Evolutionary conservation across 2,888 invertebrate genomes (phyloP).

Genomic region (Syritta pipiens): DNA sequence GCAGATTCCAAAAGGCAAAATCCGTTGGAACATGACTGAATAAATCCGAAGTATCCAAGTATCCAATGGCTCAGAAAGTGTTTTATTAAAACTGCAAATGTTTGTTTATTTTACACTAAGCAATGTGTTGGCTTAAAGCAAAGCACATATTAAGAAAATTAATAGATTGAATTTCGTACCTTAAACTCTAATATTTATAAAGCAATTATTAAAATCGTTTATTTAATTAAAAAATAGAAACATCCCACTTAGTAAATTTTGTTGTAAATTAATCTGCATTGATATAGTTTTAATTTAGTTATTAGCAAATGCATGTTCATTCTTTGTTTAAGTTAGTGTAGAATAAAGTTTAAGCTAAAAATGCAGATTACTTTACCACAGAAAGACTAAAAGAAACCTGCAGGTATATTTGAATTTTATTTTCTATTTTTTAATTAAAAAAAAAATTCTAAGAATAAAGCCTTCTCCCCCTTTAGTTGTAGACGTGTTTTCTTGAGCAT

Average conservation of each 20-base stretch:
- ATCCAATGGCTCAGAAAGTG: background rate
- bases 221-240: conserved; percentile 26
- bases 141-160: background rate
- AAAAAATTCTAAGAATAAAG: background rate
- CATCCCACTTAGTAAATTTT: background rate
- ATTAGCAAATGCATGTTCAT: conserved; percentile 38
- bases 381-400: conserved; percentile 12
- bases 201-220: background rate
- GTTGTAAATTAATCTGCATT: conserved; percentile 39
- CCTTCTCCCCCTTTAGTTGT: too few species aligned
- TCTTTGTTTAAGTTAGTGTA: conserved; percentile 18
- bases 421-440: conserved; percentile 35
- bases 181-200: conserved; percentile 3
- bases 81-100: background rate
- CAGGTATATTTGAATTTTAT: conserved; percentile 6
- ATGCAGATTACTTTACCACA: conserved; percentile 38
- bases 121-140: background rate
- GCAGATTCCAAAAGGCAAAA: conserved; percentile 77
- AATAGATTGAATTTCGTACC: background rate
- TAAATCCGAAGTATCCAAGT: background rate
- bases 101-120: background rate
- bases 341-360: conserved; percentile 9
- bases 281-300: conserved; percentile 10
- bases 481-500: too few species aligned
- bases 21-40: conserved; percentile 75